Evolutionary conservation across 2,113 vertebrate genomes (phyloP).

Genomic region (Leptocoma aspasia): DNA sequence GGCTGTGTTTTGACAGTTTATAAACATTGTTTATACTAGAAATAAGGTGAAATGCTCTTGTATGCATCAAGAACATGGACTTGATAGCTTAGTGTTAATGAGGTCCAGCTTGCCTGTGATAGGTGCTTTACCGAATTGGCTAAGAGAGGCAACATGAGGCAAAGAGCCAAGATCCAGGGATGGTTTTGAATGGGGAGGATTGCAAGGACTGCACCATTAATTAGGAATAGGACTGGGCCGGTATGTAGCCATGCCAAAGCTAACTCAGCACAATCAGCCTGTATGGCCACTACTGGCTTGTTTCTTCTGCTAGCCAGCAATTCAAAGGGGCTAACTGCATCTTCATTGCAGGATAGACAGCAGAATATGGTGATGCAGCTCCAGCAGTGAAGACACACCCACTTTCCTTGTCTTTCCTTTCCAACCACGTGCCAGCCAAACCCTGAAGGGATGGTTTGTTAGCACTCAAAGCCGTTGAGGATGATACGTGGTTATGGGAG

Average conservation of each 20-base stretch:
- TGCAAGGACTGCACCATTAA: background rate
- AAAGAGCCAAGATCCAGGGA: background rate
- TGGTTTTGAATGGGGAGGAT: background rate
- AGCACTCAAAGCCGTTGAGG: background rate
- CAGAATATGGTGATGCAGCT: background rate
- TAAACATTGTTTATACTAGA: background rate
- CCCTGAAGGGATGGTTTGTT: background rate
- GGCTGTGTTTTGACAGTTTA: background rate
- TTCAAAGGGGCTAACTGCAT: background rate
- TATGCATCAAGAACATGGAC: background rate
- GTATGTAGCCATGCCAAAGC: background rate
- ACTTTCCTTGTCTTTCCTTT: background rate
- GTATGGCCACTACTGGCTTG: background rate
- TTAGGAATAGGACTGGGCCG: background rate
- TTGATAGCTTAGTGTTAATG: background rate
- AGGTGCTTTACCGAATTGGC: background rate
- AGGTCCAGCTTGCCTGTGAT: background rate
- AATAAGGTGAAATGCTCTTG: background rate
- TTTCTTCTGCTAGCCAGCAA: background rate
- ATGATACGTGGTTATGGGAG: background rate
- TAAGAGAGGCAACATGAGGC: background rate
- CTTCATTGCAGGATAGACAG: background rate
- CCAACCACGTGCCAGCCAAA: fast-evolving
- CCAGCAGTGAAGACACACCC: background rate
- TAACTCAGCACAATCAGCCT: background rate